Evolutionary conservation across 2,888 invertebrate genomes (phyloP).

Genomic region (Thyatira batis): DNA sequence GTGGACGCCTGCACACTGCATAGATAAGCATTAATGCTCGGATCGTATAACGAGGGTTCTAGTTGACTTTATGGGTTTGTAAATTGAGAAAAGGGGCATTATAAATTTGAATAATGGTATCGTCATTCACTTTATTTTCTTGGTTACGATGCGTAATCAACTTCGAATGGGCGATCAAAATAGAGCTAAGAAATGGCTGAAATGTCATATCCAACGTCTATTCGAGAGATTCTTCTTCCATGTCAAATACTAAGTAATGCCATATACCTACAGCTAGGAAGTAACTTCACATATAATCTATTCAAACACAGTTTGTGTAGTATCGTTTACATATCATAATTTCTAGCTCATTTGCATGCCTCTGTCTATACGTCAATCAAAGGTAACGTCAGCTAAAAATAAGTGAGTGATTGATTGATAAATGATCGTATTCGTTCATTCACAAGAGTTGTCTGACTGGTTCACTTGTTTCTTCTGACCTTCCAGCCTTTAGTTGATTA

Average conservation of each 20-base stretch:
- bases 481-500: constrained; percentile 8
- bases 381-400: constrained; percentile 44
- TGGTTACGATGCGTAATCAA: too few species aligned
- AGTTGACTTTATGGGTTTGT: constrained; percentile 65
- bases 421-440: constrained; percentile 64
- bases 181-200: too few species aligned
- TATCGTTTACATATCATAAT: constrained; percentile 18
- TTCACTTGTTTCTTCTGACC: constrained; percentile 25
- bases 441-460: constrained; percentile 34
- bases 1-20: constrained; percentile 63
- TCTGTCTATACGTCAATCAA: constrained; percentile 77
- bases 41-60: constrained; percentile 49
- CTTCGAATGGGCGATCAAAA: too few species aligned
- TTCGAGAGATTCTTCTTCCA: too few species aligned
- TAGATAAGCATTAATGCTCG: constrained; percentile 71
- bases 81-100: constrained; percentile 49
- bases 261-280: too few species aligned
- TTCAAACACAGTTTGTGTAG: background rate
- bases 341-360: constrained; percentile 69
- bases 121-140: constrained; percentile 23
- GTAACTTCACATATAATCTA: background rate
- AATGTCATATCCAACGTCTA: too few species aligned
- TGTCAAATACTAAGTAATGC: too few species aligned
- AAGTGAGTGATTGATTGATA: constrained; percentile 67
- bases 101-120: constrained; percentile 54